Base-by-base conservation (phyloP, 2,888 invertebrate genomes). In the Drosophila mercatorum region DNA sequence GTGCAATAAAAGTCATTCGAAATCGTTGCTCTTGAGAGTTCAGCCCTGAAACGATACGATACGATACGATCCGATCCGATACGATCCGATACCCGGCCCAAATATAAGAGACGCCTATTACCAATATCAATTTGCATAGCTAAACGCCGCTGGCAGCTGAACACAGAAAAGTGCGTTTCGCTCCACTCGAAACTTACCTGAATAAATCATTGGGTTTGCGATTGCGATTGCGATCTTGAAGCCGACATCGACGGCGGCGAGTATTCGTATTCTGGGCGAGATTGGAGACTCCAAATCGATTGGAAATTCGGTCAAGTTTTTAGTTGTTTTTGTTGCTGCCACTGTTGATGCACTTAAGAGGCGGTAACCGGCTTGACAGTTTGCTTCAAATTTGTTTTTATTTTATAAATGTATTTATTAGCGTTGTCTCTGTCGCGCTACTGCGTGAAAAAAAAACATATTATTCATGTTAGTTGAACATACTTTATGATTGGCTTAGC, bases 271-370 rank as follows among this genome's bases (percentile, higher is more conserved):
- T 78, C 75, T 81, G 80, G 83, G 75, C 75, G 82, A 75, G 83
- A 83, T 84, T 80, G 78, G 72, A 82, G 68, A 63, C 63, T 69
- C 88, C 78, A 69, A 87, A 75, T 80, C 73, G 72, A 70, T 80
- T 78, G 68, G 59, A 79, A 86, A 88, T 81, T 76, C 86, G 88
- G 85, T 88, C 86, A 89, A 89, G 88, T 88, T 88, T 72, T 72
- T 64, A 63, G 52, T 2, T 55, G 38, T 41, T 22, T 22, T 22
- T 55, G 64, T 34, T 62, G 68, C 36, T 46, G 57, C n/a, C 57
- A 49, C 36, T 62, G 72, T 47, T 61, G 88, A 81, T 87, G 82
- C 88, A 83, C 81, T 87, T 67, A 41, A 67, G 52, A 78, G 80
- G 71, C 80, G 80, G 68, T 65, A 81, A 86, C 83, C 81, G 89